Base-by-base conservation (phyloP, 2,888 invertebrate genomes). In the Volucella zonaria region DNA sequence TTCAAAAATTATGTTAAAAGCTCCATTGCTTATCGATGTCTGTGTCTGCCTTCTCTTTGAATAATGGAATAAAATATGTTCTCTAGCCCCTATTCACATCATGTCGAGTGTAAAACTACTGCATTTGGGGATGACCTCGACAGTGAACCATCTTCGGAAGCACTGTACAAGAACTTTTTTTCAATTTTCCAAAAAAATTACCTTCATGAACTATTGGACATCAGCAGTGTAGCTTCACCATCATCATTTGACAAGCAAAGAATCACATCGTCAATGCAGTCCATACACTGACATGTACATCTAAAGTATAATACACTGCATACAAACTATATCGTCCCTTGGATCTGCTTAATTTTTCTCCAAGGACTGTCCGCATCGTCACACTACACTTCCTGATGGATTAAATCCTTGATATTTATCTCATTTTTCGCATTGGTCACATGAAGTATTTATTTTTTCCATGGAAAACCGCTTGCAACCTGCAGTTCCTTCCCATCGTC, bases 391-490 rank as follows among this genome's bases (percentile, higher is more conserved):
- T 80, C 71, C 76, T 80, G 77, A 82, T 51, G 81, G 58, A 78
- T 75, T 70, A 82, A 82, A 86, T 81, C 82, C 82, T 81, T 82
- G 81, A 81, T 82, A 86, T 86, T 86, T 86, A 82, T 86, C 82
- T 86, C 74, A 82, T 86, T 86, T 86, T 86, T 82, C 77, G 77
- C 85, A 85, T 77, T 75, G 75, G 70, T 70, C 79, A 83, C 75
- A 70, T 79, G 66, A 70, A 83, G 61, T 66, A 58, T 59, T 64
- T 77, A 45, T 61, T 62, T 62, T 54, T 58, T 14, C 31, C 54
- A 73, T 73, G 61, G 31, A 52, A 58, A 52, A 78, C 58, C 74
- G 70, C 49, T 68, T 68, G 73, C 62, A 68, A 73, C 43, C 68
- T 77, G 66, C 61, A 67, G 82, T 64, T 70, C 47, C 64, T 74